These are phyloP conservation scores for Ctenopoma kingsleyae DNA, from an alignment of 2,797 vertebrate species.

Conservation along the genomic window DNA sequence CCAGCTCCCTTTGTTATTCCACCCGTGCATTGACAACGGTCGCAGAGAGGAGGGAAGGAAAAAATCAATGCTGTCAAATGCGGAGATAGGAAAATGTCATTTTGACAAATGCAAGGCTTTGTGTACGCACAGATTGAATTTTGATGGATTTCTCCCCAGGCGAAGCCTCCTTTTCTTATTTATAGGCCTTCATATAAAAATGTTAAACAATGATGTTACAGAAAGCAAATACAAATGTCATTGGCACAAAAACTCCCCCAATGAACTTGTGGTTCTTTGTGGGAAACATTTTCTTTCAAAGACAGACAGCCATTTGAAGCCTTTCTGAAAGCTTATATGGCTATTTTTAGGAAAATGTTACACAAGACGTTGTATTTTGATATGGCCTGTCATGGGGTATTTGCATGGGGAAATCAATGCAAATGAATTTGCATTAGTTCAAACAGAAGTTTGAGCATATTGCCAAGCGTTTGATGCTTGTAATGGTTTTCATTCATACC, in stretches of 20 bases:
- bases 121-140: constrained; percentile 87
- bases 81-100: constrained; percentile 85
- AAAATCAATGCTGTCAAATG: constrained; percentile 88
- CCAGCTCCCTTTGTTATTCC: constrained; percentile 83
- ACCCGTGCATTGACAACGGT: constrained; percentile 81
- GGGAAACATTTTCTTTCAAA: constrained; percentile 64
- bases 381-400: constrained; percentile 66
- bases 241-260: constrained; percentile 67
- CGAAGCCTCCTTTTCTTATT: constrained; percentile 80
- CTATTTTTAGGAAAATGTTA: constrained; percentile 74
- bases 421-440: constrained; percentile 79
- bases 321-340: constrained; percentile 40
- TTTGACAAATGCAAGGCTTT: constrained; percentile 86
- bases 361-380: constrained; percentile 67
- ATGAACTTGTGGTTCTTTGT: constrained; percentile 68
- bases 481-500: constrained; percentile 76
- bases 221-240: constrained; percentile 84
- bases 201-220: constrained; percentile 85
- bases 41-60: constrained; percentile 76
- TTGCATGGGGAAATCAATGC: constrained; percentile 74
- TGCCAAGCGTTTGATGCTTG: constrained; percentile 72
- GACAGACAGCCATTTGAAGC: constrained; percentile 63
- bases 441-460: constrained; percentile 73
- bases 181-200: constrained; percentile 82
- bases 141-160: constrained; percentile 86